These are phyloP conservation scores for Arvicanthis niloticus DNA, from an alignment of 2,113 vertebrate genomes.

Conservation along the genomic window DNA sequence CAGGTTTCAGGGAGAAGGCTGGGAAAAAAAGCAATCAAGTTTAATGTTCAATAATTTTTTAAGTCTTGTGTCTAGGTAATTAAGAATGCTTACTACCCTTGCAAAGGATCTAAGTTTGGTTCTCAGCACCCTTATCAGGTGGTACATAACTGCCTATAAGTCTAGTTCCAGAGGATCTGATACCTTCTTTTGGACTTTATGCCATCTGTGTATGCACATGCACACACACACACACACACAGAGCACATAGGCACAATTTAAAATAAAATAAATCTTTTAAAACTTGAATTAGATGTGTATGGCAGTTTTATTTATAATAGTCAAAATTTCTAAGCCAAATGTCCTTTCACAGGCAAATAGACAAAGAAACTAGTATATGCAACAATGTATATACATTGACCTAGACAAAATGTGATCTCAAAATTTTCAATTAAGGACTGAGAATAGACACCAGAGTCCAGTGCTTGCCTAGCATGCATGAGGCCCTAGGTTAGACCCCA, in stretches of 20 bases:
- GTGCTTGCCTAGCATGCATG: neutral
- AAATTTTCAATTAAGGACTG: neutral
- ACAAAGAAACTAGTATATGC: neutral
- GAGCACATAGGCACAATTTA: neutral
- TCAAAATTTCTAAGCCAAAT: neutral
- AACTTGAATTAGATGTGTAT: neutral
- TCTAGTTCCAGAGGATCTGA: neutral
- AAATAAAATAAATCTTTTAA: neutral
- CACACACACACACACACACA: neutral
- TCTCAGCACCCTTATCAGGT: neutral
- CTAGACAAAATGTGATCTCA: neutral
- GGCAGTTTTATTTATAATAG: neutral
- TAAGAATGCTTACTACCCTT: neutral
- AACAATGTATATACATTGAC: neutral
- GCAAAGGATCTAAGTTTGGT: neutral
- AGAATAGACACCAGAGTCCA: neutral
- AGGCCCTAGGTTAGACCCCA: neutral
- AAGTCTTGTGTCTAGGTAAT: neutral
- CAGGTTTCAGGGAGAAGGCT: neutral
- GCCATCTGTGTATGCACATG: neutral
- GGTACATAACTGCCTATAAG: neutral
- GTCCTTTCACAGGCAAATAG: neutral
- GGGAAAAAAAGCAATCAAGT: neutral
- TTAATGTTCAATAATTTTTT: conserved; percentile 8
- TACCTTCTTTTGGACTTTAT: neutral